Evolutionary conservation across 2,888 invertebrate genomes (phyloP), one percentile per base, ranked within the genome.

Genomic region (Liposcelis brunnea): DNA sequence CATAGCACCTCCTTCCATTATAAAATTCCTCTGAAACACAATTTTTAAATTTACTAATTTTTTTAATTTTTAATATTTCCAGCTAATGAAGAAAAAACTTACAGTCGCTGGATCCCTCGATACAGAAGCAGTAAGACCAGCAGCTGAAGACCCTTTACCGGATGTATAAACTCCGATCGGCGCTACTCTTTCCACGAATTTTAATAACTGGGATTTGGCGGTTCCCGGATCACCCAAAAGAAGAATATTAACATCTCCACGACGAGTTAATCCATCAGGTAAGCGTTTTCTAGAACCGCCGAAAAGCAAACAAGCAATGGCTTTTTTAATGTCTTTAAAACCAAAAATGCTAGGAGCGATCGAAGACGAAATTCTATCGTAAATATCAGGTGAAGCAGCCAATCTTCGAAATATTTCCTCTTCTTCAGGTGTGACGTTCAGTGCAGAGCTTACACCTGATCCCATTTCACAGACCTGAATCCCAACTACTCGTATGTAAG

Each of bases 1-100:
- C 98, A 98, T 98, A 1, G 98, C 98, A 8, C 98, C 98, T 10
- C 98, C 95, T 67, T 95, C 95, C 87, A 95, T 89, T 3, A 95
- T 80, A 64, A 94, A 95, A 63, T 89, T 93, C 37, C 90, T 74
- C 87, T 90, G 58, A 11, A 61, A 26, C 4, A 6, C 26, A 31
- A 21, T 34, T 2, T 2, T 40, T 3, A 31, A 2, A 43, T 43
- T 10, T 11, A 34, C 10, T 11, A 42, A 10, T 21, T 26, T 1
- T n/a, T 35, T 35, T 35, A 2, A 8, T n/a, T 21, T 2, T n/a
- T 16, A 42, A 34, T n/a, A 21, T 38, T 7, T 6, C 14, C 2
- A 12, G n/a, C n/a, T n/a, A n/a, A n/a, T n/a, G 7, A 36, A 45
- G 10, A 46, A 26, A 18, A 34, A 46, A 63, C 76, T 74, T 64